Conservation (phyloP, 37 sponge, comb jelly and placozoan genomes). For the Dysidea cf. avara region DNA sequence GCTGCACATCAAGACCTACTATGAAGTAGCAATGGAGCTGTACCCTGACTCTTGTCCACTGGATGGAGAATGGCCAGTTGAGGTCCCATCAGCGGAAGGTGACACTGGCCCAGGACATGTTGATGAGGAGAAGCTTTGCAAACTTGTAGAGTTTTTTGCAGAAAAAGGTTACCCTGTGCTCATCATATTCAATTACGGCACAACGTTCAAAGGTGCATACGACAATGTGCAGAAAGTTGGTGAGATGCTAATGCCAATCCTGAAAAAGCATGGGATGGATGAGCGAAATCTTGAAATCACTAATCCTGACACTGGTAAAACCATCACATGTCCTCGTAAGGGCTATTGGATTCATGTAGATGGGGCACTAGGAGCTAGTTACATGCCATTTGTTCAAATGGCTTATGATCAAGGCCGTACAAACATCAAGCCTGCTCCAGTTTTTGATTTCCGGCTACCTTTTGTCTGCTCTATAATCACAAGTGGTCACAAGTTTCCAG, state of each 20-base stretch:
- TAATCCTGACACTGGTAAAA: neutral
- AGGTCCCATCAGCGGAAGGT: neutral
- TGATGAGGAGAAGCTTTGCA: slow-evolving; percentile 8
- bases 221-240: slow-evolving; percentile 1
- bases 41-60: slow-evolving; percentile 31
- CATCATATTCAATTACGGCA: slow-evolving; percentile 3
- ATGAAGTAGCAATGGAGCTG: neutral
- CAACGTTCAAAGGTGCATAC: slow-evolving; percentile 10
- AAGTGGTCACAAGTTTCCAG: slow-evolving; percentile 33
- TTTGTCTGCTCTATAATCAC: slow-evolving; percentile 37
- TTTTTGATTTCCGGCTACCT: slow-evolving; percentile 20
- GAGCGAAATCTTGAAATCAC: slow-evolving; percentile 3
- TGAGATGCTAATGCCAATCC: neutral
- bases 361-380: slow-evolving; percentile 28
- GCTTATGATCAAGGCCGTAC: slow-evolving; percentile 3
- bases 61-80: slow-evolving; percentile 2
- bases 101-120: neutral
- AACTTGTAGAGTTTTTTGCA: slow-evolving; percentile 9
- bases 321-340: neutral
- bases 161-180: neutral
- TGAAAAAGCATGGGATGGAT: slow-evolving; percentile 9
- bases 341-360: slow-evolving; percentile 42
- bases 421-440: neutral
- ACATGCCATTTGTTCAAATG: slow-evolving; percentile 36
- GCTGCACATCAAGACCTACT: slow-evolving; percentile 18